Evolutionary conservation across 2,113 vertebrate species (phyloP).

Genomic region (Ivindomyrus marchei): DNA sequence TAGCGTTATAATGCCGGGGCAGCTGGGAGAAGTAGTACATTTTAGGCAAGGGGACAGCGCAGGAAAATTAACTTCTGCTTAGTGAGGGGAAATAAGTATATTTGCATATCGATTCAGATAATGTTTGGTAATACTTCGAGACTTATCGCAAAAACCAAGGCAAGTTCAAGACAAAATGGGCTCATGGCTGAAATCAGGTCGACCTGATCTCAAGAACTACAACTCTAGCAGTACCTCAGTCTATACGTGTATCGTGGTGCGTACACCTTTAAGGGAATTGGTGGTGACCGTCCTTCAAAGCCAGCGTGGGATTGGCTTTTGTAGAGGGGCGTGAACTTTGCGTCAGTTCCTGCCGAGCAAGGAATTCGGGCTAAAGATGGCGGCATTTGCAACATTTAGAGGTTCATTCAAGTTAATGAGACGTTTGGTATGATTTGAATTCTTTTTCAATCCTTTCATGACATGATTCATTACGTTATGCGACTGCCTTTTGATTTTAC

Average conservation of each 20-base stretch:
- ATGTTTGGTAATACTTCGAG: no score
- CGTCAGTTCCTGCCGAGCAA: slow-evolving; percentile 36
- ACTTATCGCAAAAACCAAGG: no score
- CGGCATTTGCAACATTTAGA: slow-evolving; percentile 63
- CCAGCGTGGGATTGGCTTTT: slow-evolving; percentile 43
- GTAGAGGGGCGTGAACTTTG: slow-evolving; percentile 44
- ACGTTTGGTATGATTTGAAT: slow-evolving; percentile 66
- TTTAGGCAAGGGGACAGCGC: no score
- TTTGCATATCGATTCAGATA: no score
- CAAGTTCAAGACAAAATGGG: no score
- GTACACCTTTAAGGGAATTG: background rate
- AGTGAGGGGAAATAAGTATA: no score
- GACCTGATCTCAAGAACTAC: no score
- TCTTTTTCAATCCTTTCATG: background rate
- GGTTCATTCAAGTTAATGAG: slow-evolving; percentile 52
- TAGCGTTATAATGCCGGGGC: no score
- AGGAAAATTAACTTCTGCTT: no score
- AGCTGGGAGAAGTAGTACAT: no score
- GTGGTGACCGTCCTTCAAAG: background rate
- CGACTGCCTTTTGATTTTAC: background rate
- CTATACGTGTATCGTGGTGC: background rate
- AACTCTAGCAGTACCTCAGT: background rate
- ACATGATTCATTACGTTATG: background rate
- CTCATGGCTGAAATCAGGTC: no score
- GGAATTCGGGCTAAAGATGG: slow-evolving; percentile 65